Evolutionary conservation across 2,888 invertebrate species (phyloP), one percentile per base, ranked within the genome.

Genomic region (Xestia ashworthii): DNA sequence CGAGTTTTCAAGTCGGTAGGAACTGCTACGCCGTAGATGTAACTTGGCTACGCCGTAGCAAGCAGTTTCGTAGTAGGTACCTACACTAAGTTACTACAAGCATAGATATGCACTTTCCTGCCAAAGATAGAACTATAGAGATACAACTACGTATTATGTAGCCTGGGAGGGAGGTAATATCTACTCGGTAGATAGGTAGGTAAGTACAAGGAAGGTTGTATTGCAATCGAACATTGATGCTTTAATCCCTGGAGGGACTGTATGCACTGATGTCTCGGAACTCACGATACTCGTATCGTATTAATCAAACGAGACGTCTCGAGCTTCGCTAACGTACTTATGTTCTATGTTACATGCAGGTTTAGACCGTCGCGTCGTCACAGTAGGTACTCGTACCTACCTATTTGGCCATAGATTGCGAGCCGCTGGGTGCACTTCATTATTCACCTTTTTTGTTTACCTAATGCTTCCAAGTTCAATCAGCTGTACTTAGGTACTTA

Each of bases 251-350:
- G 38, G 64, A 65, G 69, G 25, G 60, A 14, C 19, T 53, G 25
- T 12, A 50, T 14, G 81, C 72, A n/a, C 73, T 41, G 65, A 25
- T 60, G 64, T 60, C 64, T 65, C 41, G n/a, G n/a, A 69, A 60
- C 60, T 84, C 66, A 38, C 67, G 67, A 71, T 67, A n/a, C n/a
- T n/a, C n/a, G n/a, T n/a, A n/a, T n/a, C n/a, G n/a, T n/a, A 71
- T 77, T 83, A 77, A 82, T 82, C 71, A 68, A 82, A 68, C 50
- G 46, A 77, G 83, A 55, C 38, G 41, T 71, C 53, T 41, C 19
- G n/a, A n/a, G 58, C 50, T 58, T 78, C 44, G 44, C 55, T 68
- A 55, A 48, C 41, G 38, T 58, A 67, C n/a, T 12, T 16, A 53
- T 25, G 48, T 64, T 2, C 4, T 16, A 16, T 32, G 48, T 16